Base-by-base conservation (phyloP, 2,888 invertebrate genomes). In the Macropis europaea region DNA sequence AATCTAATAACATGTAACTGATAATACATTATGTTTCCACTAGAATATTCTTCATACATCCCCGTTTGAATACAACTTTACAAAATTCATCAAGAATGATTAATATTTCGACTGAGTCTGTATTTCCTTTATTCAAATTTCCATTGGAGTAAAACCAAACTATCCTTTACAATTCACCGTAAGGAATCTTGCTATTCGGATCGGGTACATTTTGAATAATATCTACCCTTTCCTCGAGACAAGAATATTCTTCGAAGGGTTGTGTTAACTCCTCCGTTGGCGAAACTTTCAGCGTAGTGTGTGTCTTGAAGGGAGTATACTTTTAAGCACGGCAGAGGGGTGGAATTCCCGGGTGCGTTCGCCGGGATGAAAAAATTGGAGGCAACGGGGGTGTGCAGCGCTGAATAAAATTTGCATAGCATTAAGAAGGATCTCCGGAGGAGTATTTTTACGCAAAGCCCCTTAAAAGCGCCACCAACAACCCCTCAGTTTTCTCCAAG, bases 331-430 rank as follows among this genome's bases (percentile, higher is more conserved):
- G n/a, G n/a, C 2, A 22, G 22, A n/a, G 15, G 42, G 19, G 13
- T 36, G 15, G 15, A n/a, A 54, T 38, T 38, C 38, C 11, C 22
- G 9, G 13, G 11, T n/a, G 9, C 54, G 42, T 11, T 24, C 26
- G 15, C 9, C 9, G 22, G 43, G 15, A n/a, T 19, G 48, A 42
- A 34, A 52, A 68, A 61, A 59, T 36, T 26, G 9, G 19, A n/a
- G 40, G 17, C 28, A 36, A 56, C 15, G 3, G 15, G 32, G 32
- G 17, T 30, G 19, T 13, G 40, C 24, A 6, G 19, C n/a, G 11
- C 9, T 7, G 73, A 68, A 68, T 73, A 62, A 79, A 76, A 79
- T 79, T 76, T 76, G 60, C 72, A 64, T 64, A 43, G 19, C 47
- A 67, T 76, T 47, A 50, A 45, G 19, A 15, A 2, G 22, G 30